A percentile compares a stretch with the other conserved stretches of the same genome.
These are phyloP conservation scores for Pegoplata infirma DNA, from an alignment of 2,888 invertebrate genomes.

Conservation along the genomic window DNA sequence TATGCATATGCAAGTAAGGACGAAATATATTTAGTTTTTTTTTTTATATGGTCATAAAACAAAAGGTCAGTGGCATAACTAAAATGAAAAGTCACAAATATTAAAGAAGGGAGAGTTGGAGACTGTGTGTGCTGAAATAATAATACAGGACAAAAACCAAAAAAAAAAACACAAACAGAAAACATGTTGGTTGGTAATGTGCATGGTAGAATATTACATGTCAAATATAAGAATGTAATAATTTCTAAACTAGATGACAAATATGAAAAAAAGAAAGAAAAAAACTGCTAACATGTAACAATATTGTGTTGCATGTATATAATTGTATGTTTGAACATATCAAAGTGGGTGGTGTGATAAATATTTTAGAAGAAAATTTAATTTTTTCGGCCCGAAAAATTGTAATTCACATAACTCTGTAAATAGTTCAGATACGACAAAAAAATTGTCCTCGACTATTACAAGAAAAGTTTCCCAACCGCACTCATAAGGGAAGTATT, in stretches of 20 bases:
- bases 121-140: background rate
- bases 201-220: slow-evolving; percentile 17
- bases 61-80: slow-evolving; percentile 40
- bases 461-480: too few species aligned
- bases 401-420: too few species aligned
- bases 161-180: too few species aligned
- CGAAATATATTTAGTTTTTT: slow-evolving; percentile 22
- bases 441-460: too few species aligned
- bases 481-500: too few species aligned
- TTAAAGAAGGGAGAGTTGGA: background rate
- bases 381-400: too few species aligned
- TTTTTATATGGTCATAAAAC: slow-evolving; percentile 25
- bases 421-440: too few species aligned
- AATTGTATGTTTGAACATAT: too few species aligned
- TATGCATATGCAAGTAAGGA: slow-evolving; percentile 16
- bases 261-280: slow-evolving; percentile 3
- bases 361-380: too few species aligned
- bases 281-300: background rate
- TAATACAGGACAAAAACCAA: too few species aligned
- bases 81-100: background rate
- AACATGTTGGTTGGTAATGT: slow-evolving; percentile 9
- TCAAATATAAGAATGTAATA: slow-evolving; percentile 33
- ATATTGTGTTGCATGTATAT: slow-evolving; percentile 26
- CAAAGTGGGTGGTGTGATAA: too few species aligned
- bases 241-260: slow-evolving; percentile 33